Evolutionary conservation across 2,888 invertebrate genomes (phyloP).

Genomic region (Mimachlamys varia): DNA sequence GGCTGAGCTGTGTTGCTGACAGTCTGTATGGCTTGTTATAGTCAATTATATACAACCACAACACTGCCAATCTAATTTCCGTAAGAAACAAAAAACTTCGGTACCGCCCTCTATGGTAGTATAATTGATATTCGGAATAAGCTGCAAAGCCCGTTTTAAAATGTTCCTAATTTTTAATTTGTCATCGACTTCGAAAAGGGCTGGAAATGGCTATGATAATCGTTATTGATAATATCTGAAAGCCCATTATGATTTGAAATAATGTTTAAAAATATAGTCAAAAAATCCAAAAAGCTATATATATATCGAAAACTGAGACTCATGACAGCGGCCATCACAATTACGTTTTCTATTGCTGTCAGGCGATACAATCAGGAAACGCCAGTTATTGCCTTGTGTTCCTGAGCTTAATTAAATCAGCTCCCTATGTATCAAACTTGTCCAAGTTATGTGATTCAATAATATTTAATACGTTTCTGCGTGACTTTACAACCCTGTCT

Average conservation of each 20-base stretch:
- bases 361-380: not conserved
- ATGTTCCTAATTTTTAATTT: not conserved
- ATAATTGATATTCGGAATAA: not conserved
- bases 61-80: not conserved
- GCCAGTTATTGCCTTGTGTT: not conserved
- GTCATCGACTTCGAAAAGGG: not conserved
- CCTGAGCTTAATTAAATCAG: not conserved
- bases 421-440: not conserved
- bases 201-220: not conserved
- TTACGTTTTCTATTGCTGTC: not conserved
- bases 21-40: not conserved
- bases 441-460: not conserved
- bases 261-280: not conserved
- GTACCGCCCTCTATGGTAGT: not conserved
- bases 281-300: no score
- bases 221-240: conserved; percentile 1
- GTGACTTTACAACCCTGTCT: not conserved
- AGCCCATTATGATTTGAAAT: not conserved
- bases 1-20: not conserved
- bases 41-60: not conserved
- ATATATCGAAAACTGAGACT: not conserved
- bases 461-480: not conserved
- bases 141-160: not conserved
- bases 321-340: not conserved
- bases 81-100: not conserved